Evolutionary conservation across 1,140 invertebrate species (phyloP), one percentile per base, ranked within the genome.

Genomic region (Pseudomyrmex gracilis): DNA sequence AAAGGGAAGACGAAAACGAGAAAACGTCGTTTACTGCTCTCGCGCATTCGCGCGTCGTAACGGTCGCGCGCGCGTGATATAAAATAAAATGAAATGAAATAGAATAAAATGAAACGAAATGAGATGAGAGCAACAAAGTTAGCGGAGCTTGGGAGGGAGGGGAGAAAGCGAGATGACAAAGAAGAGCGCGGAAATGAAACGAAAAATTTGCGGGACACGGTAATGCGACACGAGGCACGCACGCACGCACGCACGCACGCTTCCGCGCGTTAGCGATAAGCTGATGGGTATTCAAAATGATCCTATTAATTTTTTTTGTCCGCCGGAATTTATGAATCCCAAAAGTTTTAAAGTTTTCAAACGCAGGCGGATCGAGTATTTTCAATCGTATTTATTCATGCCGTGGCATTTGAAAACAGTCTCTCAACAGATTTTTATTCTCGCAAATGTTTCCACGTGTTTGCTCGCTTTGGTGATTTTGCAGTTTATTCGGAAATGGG

Each of bases 21-120:
- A 58, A 80, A 70, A 80, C 22, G 64, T 84, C 74, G 76, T 60
- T 80, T 60, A 78, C 66, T 12, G 51, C 34, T 34, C 34, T 34
- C 43, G 83, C 60, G 22, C 22, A 73, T 70, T 85, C 60, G 83
- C 77, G 78, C 76, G 49, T 64, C 77, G 83, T 64, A 73, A 85
- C 67, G 47, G 67, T n/a, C 20, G 22, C 63, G 17, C 12, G 24
- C 24, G 49, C 63, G 47, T 63, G 34, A 51, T 73, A 73, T 70
- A 61, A 70, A 71, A 58, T 64, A 49, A 78, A 53, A 68, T 58
- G 64, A 78, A 68, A 67, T 49, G 34, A 15, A 58, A 61, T 47
- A 20, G 17, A 24, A 51, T 82, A 43, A 53, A 73, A 61, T 34
- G 43, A 82, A 71, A 74, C 74, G 66, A 80, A 49, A 71, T 68